These are phyloP conservation scores for Psammodynastes pulverulentus DNA, from an alignment of 2,113 vertebrate species.

Conservation along the genomic window DNA sequence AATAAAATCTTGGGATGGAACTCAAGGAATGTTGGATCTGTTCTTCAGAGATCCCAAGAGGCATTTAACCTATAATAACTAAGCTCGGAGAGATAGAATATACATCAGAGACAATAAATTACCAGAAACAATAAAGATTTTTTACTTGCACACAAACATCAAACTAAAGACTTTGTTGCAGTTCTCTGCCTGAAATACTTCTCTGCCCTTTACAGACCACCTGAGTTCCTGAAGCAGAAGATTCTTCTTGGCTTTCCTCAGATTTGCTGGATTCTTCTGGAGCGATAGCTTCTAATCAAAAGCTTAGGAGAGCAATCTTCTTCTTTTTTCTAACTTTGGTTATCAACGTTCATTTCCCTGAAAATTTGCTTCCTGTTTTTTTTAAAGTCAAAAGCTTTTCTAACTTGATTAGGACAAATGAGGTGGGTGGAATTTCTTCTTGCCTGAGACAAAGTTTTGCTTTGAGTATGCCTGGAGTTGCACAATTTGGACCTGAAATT, in stretches of 20 bases:
- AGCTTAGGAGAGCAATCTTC: neutral
- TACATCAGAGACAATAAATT: neutral
- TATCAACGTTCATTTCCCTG: neutral
- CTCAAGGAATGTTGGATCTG: neutral
- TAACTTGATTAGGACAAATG: neutral
- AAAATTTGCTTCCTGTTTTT: neutral
- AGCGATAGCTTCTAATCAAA: neutral
- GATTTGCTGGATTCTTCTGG: neutral
- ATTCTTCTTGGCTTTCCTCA: neutral
- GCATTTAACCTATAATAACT: neutral
- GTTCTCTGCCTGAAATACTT: neutral
- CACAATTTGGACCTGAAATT: neutral
- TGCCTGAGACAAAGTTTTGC: neutral
- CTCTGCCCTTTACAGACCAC: neutral
- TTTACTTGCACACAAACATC: neutral
- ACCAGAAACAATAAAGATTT: neutral
- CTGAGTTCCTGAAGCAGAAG: neutral
- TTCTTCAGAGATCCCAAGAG: neutral
- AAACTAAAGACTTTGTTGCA: neutral
- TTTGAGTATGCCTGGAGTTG: neutral
- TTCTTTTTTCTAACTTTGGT: neutral
- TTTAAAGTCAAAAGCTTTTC: neutral
- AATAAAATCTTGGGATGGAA: neutral
- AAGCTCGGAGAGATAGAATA: neutral
- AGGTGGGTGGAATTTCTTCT: neutral